Evolutionary conservation across 64 coral and sea anemone species (phyloP).

Genomic region (Pachyseris speciosa): DNA sequence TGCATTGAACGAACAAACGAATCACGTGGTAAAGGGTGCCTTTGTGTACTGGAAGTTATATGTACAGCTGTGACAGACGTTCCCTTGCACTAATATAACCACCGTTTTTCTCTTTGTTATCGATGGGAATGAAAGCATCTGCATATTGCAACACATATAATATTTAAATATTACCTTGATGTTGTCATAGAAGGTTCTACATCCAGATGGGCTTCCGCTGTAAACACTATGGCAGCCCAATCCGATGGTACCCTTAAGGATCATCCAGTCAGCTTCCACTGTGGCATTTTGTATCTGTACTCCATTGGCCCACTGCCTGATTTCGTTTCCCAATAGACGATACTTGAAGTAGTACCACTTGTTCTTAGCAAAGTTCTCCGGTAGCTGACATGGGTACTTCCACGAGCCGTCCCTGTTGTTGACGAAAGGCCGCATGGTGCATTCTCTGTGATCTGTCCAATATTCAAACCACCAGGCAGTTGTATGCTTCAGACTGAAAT

Average conservation of each 20-base stretch:
- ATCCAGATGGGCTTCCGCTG: not conserved
- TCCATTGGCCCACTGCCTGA: slow-evolving; percentile 76
- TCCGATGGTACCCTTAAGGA: slow-evolving; percentile 15
- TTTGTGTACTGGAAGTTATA: no score
- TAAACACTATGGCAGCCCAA: slow-evolving; percentile 11
- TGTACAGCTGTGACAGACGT: no score
- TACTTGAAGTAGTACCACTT: slow-evolving; percentile 83
- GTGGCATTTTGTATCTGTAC: slow-evolving; percentile 48
- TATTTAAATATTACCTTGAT: slow-evolving; percentile 52
- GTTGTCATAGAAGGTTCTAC: slow-evolving; percentile 53
- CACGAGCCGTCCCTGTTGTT: slow-evolving; percentile 47
- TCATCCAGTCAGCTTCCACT: slow-evolving; percentile 6
- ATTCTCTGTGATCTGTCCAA: slow-evolving; percentile 40
- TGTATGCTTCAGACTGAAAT: slow-evolving; percentile 29
- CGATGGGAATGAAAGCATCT: no score
- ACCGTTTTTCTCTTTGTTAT: no score
- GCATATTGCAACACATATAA: no score
- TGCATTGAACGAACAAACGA: no score
- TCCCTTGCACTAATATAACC: no score
- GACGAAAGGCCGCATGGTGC: slow-evolving; percentile 71
- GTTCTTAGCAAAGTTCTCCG: slow-evolving; percentile 10
- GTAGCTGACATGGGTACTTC: slow-evolving; percentile 68
- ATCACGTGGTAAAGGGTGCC: no score
- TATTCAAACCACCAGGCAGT: slow-evolving; percentile 91
- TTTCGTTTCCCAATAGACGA: slow-evolving; percentile 40